A percentile compares a stretch with the other conserved stretches of the same genome.
These are phyloP conservation scores for Meiosimyza decipiens DNA, from an alignment of 2,888 invertebrate species.

Conservation along the genomic window DNA sequence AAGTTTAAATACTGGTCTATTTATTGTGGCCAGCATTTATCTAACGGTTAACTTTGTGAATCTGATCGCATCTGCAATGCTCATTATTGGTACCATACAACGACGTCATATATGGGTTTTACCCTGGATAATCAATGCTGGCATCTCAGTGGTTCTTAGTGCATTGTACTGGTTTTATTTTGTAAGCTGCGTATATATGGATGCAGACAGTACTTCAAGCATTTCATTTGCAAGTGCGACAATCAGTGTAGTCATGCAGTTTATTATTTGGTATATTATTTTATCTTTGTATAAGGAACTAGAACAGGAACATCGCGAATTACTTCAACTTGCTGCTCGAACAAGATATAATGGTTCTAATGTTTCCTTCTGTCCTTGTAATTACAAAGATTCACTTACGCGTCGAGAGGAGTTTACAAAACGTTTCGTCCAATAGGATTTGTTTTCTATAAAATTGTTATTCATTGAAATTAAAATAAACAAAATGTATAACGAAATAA, in stretches of 20 bases:
- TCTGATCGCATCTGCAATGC: slow-evolving; percentile 52
- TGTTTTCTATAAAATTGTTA: too few relatives aligned
- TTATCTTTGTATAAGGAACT: slow-evolving; percentile 52
- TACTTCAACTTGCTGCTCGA: slow-evolving; percentile 8
- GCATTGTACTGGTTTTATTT: slow-evolving; percentile 31
- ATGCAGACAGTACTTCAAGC: slow-evolving; percentile 19
- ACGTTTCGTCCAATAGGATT: too few relatives aligned
- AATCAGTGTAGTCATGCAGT: slow-evolving; percentile 44
- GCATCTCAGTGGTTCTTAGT: slow-evolving; percentile 36
- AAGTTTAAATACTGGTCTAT: slow-evolving; percentile 34
- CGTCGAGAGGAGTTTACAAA: too few relatives aligned
- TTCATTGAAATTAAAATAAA: too few relatives aligned
- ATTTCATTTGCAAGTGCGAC: slow-evolving; percentile 2
- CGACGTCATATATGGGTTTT: slow-evolving; percentile 54
- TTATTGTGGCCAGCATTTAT: slow-evolving; percentile 38
- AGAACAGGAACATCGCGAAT: slow-evolving; percentile 42
- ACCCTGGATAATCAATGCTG: slow-evolving; percentile 54
- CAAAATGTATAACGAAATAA: too few relatives aligned
- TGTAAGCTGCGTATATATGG: slow-evolving; percentile 9
- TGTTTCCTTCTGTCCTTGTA: neutral
- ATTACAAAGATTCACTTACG: too few relatives aligned
- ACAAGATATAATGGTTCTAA: neutral
- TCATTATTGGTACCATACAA: slow-evolving; percentile 55
- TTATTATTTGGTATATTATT: slow-evolving; percentile 49
- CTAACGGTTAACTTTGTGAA: slow-evolving; percentile 49